phyloP scores from a whole-genome alignment of 2,888 invertebrate genomes.

The Pecten maximus region DNA sequence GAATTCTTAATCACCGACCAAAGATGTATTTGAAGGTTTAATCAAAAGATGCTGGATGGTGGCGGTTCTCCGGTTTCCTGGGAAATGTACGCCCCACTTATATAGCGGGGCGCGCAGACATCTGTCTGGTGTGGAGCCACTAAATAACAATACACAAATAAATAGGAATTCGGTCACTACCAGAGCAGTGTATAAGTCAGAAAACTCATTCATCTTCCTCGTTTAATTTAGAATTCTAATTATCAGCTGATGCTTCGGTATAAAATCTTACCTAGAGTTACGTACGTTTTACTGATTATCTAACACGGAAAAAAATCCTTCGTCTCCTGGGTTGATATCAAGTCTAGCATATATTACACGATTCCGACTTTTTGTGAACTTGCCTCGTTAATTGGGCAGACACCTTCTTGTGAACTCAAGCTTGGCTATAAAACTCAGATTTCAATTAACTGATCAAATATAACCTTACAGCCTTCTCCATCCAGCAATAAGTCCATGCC shows the following conservation, averaged over 20 bases:
- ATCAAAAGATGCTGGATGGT: not conserved
- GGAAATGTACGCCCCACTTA: conserved; percentile 2
- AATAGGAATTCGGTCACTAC: not conserved
- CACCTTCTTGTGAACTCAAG: no score
- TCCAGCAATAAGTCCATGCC: no score
- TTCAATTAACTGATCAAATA: no score
- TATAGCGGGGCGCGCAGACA: not conserved
- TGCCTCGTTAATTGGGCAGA: no score
- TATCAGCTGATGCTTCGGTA: not conserved
- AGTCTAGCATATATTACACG: not conserved
- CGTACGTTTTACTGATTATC: not conserved
- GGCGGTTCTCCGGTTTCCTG: not conserved
- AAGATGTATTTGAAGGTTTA: not conserved
- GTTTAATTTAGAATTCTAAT: not conserved
- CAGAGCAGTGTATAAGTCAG: not conserved
- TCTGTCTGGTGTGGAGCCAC: not conserved
- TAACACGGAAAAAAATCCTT: not conserved
- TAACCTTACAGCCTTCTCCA: no score
- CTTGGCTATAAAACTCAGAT: no score
- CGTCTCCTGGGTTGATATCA: not conserved
- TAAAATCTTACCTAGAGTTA: not conserved
- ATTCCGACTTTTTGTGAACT: no score
- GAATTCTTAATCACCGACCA: not conserved
- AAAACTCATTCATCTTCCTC: not conserved
- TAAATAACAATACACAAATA: not conserved